Conservation (phyloP, 2,888 invertebrate genomes). For the Trachelus iudaicus region DNA sequence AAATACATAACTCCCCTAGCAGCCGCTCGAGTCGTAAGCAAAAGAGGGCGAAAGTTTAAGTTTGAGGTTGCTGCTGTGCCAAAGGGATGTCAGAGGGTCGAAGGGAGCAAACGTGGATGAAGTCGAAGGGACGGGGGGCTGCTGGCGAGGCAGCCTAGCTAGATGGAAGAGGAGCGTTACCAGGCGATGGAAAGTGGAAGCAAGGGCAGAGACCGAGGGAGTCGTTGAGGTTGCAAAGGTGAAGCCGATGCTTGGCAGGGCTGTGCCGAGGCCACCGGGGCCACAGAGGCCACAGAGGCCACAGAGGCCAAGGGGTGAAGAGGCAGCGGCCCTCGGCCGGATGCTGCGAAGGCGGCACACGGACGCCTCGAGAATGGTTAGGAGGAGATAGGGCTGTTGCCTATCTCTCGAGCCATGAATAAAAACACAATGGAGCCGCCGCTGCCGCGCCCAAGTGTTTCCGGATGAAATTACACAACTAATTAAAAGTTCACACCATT, state of each 20-base stretch:
- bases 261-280: not conserved
- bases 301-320: too few relatives aligned
- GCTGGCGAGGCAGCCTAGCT: too few relatives aligned
- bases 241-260: slow-evolving; percentile 8
- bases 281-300: not conserved
- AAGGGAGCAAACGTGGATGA: not conserved
- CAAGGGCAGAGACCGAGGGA: slow-evolving; percentile 3
- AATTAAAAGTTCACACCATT: slow-evolving; percentile 64
- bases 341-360: not conserved
- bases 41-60: slow-evolving; percentile 45
- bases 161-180: too few relatives aligned
- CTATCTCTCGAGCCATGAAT: slow-evolving; percentile 56
- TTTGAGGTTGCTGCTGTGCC: slow-evolving; percentile 24
- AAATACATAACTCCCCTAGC: slow-evolving; percentile 36
- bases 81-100: not conserved
- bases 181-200: not conserved
- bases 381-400: slow-evolving; percentile 48
- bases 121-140: too few relatives aligned
- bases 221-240: not conserved
- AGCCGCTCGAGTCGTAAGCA: slow-evolving; percentile 10
- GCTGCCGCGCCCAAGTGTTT: slow-evolving; percentile 53
- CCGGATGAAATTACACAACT: slow-evolving; percentile 63
- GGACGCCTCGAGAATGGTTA: slow-evolving; percentile 20
- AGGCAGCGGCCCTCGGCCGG: not conserved
- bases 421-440: slow-evolving; percentile 57